Conservation (phyloP, 2,888 invertebrate species). For the Diarsia rubi region DNA sequence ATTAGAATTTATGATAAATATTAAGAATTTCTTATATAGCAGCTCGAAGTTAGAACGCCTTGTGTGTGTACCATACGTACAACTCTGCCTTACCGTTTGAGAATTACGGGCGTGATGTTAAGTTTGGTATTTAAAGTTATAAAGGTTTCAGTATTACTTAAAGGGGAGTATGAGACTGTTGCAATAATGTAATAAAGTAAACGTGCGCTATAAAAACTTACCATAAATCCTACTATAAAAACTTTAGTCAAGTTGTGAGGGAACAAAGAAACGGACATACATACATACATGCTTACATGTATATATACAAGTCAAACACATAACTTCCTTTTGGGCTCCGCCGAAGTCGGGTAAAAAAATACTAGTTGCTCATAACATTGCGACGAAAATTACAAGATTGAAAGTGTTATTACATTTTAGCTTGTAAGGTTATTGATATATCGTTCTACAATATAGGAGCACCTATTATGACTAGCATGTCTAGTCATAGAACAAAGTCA, state of each 20-base stretch:
- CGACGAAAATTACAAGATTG: neutral
- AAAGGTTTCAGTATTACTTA: neutral
- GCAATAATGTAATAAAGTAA: neutral
- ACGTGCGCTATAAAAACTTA: neutral
- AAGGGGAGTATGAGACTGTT: neutral
- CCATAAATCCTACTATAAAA: too few relatives aligned
- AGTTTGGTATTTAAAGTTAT: neutral
- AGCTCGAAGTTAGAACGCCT: neutral
- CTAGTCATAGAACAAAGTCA: neutral
- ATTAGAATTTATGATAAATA: conserved; percentile 25
- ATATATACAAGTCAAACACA: too few relatives aligned
- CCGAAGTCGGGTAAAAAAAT: neutral
- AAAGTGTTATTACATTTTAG: neutral
- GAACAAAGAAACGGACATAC: too few relatives aligned
- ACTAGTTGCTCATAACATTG: conserved; percentile 16
- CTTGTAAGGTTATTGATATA: too few relatives aligned
- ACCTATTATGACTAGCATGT: neutral
- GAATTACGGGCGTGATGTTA: neutral
- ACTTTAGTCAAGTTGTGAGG: too few relatives aligned
- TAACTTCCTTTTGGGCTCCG: too few relatives aligned
- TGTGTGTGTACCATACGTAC: neutral
- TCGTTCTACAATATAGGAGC: neutral
- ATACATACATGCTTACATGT: too few relatives aligned
- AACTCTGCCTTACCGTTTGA: neutral
- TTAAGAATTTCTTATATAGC: neutral